Evolutionary conservation across 92 coral and sea anemone species (phyloP), one percentile per base, ranked within the genome.

Genomic region (Paragorgia papillata): DNA sequence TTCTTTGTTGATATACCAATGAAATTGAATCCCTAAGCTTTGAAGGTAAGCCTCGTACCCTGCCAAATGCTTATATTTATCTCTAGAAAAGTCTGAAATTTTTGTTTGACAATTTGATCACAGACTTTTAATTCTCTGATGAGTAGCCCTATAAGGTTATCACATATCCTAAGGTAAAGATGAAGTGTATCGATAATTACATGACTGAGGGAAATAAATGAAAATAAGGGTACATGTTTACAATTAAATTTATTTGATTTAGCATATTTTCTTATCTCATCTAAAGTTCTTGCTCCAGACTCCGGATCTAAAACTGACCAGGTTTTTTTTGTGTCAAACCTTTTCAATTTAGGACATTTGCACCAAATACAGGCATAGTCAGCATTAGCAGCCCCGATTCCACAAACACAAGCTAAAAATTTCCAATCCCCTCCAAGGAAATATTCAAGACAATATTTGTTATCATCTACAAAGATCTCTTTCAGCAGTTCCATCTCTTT

Each of bases 21-120:
- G 54, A 76, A 86, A 89, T 19, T 79, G 35, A 49, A 83, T 84
- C 9, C 85, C 85, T 26, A 59, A n/a, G 32, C 63, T 18, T 40
- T 74, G 67, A 1, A 82, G 50, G n/a, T n/a, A n/a, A n/a, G n/a
- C n/a, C n/a, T n/a, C n/a, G 40, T 61, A 76, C 30, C 57, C 58
- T n/a, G 82, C 82, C 82, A 76, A 60, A 32, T 76, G 82, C 46
- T 30, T 75, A 22, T 4, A 61, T 54, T 76, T 76, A 15, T 44
- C 69, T n/a, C 73, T 1, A 1, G 48, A 18, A 77, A 77, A 77
- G 13, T 62, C 69, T 28, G 82, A 55, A 64, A 62, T 60, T 28
- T 77, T 10, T 20, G 22, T 27, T 61, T 61, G 32, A 62, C 74
- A 77, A 77, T 71, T 18, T 53, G 13, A 20, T 66, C 73, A 40